These are phyloP conservation scores for Peromyscus nudipes DNA, from an alignment of 2,797 vertebrate species.

Conservation along the genomic window DNA sequence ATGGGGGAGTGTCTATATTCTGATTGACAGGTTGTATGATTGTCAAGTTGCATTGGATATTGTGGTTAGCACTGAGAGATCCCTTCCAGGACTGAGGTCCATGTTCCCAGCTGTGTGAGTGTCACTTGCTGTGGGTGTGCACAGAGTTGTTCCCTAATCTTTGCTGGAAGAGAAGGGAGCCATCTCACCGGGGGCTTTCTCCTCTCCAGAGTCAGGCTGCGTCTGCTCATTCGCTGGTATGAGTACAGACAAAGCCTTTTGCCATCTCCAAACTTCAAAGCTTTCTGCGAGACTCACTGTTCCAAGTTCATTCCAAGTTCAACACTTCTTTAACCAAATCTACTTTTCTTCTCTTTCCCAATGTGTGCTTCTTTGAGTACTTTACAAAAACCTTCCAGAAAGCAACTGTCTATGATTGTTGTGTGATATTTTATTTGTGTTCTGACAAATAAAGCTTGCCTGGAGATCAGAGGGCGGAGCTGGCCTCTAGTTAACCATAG, in stretches of 20 bases:
- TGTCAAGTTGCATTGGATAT: not conserved
- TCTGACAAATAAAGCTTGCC: too few relatives aligned
- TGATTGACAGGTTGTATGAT: not conserved
- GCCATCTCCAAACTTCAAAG: not conserved
- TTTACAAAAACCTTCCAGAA: not conserved
- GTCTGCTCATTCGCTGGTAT: not conserved
- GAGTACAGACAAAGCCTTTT: not conserved
- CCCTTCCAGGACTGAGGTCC: accelerated
- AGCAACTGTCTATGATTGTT: not conserved
- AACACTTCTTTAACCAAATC: not conserved
- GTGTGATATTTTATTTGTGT: too few relatives aligned
- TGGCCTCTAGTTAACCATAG: too few relatives aligned
- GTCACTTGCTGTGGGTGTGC: not conserved
- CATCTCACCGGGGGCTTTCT: not conserved
- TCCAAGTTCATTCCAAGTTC: not conserved
- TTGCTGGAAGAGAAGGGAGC: not conserved
- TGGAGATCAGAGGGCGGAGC: too few relatives aligned
- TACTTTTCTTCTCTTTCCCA: not conserved
- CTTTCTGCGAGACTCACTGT: not conserved
- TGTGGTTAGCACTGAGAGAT: not conserved
- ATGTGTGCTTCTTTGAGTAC: not conserved
- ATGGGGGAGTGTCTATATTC: not conserved
- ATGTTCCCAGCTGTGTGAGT: not conserved
- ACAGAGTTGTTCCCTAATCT: not conserved
- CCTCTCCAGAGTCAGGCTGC: not conserved